Base-by-base conservation (phyloP, 1,140 invertebrate genomes). In the Diachasma alloeum region DNA sequence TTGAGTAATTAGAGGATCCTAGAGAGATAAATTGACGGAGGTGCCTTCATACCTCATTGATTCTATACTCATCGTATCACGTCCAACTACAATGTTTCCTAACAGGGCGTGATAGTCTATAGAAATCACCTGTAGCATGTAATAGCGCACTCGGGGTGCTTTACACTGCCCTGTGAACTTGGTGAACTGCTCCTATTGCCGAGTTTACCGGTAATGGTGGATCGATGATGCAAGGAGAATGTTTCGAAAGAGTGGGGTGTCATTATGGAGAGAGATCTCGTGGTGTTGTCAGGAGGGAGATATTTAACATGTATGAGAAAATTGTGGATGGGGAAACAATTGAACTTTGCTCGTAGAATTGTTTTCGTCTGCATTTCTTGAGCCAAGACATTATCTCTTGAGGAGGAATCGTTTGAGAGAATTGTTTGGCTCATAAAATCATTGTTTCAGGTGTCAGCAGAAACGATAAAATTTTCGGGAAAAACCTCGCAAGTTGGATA, bases 71-170 rank as follows among this genome's bases (percentile, higher is more conserved):
- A 63, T 26, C 59, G 59, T 63, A 63, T 63, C 59, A 63, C 24
- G 24, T 1, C 36, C 26, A 68, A 68, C 11, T 39, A 68, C 31
- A 37, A 36, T 36, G 31, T 39, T 68, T 39, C 31, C n/a, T 68
- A 68, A 68, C 66, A 17, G 31, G 31, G 66, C 66, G 66, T 68
- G 36, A 68, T n/a, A 37, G 5, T 36, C 26, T 37, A 39, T 68
- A 68, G 66, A 68, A 68, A 68, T 68, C 59, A 63, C 59, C 59
- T 63, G 59, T 63, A 63, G 59, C 59, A 63, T 63, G 59, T 63
- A 63, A 63, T 26, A 63, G 22, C 11, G 24, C 11, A 6, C 5
- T 63, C 10, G 13, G 59, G 59, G 59, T 13, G n/a, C 59, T 26
- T 63, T 31, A 26, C 59, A 31, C 6, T 59, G 53, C 19, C 5